Conservation (phyloP, 2,888 invertebrate species). For the Artemia sinica region DNA sequence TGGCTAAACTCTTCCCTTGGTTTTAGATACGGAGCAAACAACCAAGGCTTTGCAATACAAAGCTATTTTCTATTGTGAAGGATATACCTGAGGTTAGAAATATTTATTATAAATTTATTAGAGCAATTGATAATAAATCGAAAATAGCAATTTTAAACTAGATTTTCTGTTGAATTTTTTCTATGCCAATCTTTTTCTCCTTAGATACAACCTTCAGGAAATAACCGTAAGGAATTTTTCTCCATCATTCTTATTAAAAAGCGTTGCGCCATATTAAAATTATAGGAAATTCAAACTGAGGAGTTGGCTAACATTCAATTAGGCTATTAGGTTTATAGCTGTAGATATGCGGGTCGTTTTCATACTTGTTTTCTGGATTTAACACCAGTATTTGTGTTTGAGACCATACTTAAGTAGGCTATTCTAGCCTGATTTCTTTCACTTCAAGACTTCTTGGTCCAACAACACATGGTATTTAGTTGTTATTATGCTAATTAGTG, state of each 20-base stretch:
- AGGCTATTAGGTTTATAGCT: too few species aligned
- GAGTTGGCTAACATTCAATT: too few species aligned
- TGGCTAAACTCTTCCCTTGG: background rate
- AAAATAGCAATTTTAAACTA: background rate
- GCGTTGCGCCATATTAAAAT: slow-evolving; percentile 10
- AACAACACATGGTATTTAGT: too few species aligned
- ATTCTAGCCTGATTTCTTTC: too few species aligned
- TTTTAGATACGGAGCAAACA: slow-evolving; percentile 3
- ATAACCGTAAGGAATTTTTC: background rate
- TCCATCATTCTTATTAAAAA: background rate
- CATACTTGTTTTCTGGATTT: too few species aligned
- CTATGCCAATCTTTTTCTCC: background rate
- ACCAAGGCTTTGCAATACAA: slow-evolving; percentile 6
- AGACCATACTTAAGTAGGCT: too few species aligned
- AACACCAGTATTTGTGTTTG: too few species aligned
- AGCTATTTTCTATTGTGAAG: slow-evolving; percentile 5
- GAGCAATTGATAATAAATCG: background rate
- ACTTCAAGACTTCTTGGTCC: too few species aligned
- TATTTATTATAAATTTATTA: background rate
- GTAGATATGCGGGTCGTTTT: too few species aligned
- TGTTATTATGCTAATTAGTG: too few species aligned
- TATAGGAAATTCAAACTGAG: background rate
- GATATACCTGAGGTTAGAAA: slow-evolving; percentile 12
- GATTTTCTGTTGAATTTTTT: background rate
- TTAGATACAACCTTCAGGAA: too few species aligned